phyloP scores from a whole-genome alignment of 1,140 invertebrate species.

The Hyposmocoma kahamanoa region DNA sequence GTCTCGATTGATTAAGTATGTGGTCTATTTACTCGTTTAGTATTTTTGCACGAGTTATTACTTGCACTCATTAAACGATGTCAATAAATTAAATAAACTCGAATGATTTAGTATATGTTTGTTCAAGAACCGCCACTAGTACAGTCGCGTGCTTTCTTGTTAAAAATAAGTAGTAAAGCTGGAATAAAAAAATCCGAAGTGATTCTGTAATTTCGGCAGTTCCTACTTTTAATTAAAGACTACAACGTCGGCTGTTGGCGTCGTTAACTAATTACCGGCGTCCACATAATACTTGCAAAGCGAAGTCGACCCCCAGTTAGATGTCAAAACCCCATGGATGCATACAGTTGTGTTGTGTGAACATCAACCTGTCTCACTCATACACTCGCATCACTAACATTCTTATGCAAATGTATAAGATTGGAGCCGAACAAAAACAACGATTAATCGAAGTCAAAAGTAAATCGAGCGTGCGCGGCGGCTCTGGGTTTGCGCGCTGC shows the following conservation, averaged over 20 bases:
- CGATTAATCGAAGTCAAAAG: slow-evolving; percentile 60
- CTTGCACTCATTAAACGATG: too few species aligned
- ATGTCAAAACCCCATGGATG: not conserved
- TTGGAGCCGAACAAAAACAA: slow-evolving; percentile 53
- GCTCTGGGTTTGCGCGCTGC: slow-evolving; percentile 39
- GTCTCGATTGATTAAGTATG: slow-evolving; percentile 33
- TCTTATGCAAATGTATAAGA: slow-evolving; percentile 57
- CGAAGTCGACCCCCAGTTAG: not conserved
- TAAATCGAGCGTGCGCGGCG: slow-evolving; percentile 49
- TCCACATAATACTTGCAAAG: not conserved
- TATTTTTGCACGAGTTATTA: too few species aligned
- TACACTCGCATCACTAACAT: slow-evolving; percentile 37
- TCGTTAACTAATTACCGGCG: not conserved
- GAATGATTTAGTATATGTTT: too few species aligned
- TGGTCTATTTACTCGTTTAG: not conserved
- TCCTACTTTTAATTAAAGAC: too few species aligned
- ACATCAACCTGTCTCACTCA: slow-evolving; percentile 12
- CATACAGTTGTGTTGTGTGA: not conserved
- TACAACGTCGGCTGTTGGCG: not conserved
- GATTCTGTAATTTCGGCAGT: too few species aligned
- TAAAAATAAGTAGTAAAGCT: too few species aligned
- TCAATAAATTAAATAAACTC: too few species aligned
- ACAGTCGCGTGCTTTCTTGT: too few species aligned
- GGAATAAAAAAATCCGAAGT: too few species aligned
- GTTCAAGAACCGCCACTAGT: too few species aligned